phyloP scores from a whole-genome alignment of 2,888 invertebrate species.

The Teleogryllus oceanicus region DNA sequence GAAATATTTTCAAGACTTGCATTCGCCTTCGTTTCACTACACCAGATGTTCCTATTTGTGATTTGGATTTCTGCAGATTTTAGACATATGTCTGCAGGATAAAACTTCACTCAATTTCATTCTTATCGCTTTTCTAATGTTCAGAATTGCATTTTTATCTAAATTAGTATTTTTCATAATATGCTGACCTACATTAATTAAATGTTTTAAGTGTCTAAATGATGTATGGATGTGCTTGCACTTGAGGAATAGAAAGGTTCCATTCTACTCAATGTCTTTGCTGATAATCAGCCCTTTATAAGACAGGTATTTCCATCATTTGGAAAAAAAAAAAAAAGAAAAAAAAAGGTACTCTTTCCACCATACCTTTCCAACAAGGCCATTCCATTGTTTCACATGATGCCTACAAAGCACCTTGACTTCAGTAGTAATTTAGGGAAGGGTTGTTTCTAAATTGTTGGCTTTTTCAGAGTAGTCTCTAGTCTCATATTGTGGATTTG shows the following conservation, averaged over 20 bases:
- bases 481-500: slow-evolving; percentile 18
- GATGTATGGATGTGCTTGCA: neutral
- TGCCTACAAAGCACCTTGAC: slow-evolving; percentile 2
- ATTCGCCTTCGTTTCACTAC: too few relatives aligned
- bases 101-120: too few relatives aligned
- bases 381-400: neutral
- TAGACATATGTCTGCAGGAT: too few relatives aligned
- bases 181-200: neutral
- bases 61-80: too few relatives aligned
- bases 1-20: too few relatives aligned
- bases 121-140: too few relatives aligned
- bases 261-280: neutral
- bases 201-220: neutral
- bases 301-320: neutral
- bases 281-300: neutral
- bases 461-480: slow-evolving; percentile 18
- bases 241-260: neutral
- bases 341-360: neutral
- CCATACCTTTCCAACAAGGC: slow-evolving; percentile 18
- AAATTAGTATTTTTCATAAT: neutral
- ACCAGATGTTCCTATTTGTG: too few relatives aligned
- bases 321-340: neutral
- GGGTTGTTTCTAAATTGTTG: slow-evolving; percentile 9
- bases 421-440: neutral
- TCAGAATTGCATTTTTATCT: too few relatives aligned